Evolutionary conservation across 1,140 invertebrate species (phyloP), one percentile per base, ranked within the genome.

Genomic region (Anastrepha obliqua): DNA sequence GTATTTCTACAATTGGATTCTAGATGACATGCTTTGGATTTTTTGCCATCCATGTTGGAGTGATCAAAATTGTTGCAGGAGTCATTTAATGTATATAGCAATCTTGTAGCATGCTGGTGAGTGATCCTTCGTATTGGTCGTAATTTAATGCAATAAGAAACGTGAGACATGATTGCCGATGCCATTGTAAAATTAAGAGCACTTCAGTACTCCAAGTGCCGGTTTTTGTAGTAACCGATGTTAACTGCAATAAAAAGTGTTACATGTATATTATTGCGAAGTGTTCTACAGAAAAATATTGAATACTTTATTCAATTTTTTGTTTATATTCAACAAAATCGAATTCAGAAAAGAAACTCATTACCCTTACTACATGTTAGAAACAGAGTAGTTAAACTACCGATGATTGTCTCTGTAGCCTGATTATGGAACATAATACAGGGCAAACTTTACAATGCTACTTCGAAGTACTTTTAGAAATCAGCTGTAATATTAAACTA

Each of bases 151-250:
- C 67, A 74, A 74, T 74, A 44, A 2, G 47, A 81, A 55, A 81
- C 74, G 74, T 81, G 74, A n/a, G 74, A 51, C 20, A 58, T n/a
- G 15, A 81, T 55, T 58, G 74, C n/a, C 8, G 44, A 81, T 51
- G 74, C 74, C 74, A 81, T 81, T 55, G 47, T 17, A 47, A 47
- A 47, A 44, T 8, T 51, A 11, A 13, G 70, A 74, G 6, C 13
- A 15, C 29, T 42, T n/a, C 47, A 7, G 15, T 17, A 7, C 70
- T 74, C 42, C 17, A 7, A 29, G 3, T 11, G 39, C 15, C 29
- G n/a, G n/a, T n/a, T 55, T 81, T 55, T 47, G 20, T 2, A 81
- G 17, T 17, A 20, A 58, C 15, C 17, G n/a, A 55, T 20, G 20
- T 3, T 29, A 81, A 55, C 47, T 81, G 47, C 15, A 29, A 81